Percentiles rank a stretch among this genome's conserved stretches.
Conservation (phyloP, 1,140 invertebrate species). For the Babylonia areolata region DNA sequence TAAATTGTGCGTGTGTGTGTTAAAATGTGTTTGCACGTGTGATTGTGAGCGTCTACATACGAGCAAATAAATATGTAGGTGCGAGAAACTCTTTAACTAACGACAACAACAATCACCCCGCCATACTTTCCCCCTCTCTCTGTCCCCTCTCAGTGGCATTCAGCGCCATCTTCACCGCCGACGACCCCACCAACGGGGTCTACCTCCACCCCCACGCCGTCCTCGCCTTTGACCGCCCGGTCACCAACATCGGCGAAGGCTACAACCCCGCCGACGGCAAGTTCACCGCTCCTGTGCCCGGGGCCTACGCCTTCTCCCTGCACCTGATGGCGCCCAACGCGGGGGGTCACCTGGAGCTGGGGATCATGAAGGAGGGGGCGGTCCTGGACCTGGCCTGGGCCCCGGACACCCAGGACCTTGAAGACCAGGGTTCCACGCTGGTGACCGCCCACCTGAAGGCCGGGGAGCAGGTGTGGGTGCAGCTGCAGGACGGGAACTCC, state of each 20-base stretch:
- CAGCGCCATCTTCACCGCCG: not conserved
- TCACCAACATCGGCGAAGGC: conserved; percentile 50
- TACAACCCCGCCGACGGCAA: conserved; percentile 46
- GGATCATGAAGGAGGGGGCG: not conserved
- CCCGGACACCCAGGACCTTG: not conserved
- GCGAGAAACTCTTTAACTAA: no score
- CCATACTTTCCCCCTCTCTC: no score
- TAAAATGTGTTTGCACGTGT: no score
- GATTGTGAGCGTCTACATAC: no score
- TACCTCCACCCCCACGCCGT: not conserved
- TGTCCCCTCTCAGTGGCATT: not conserved
- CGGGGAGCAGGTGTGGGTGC: conserved; percentile 29
- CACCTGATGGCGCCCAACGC: not conserved
- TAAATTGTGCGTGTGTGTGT: no score
- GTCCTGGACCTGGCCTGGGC: not conserved
- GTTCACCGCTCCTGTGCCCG: conserved; percentile 45
- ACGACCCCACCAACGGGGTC: not conserved
- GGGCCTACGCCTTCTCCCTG: conserved; percentile 43
- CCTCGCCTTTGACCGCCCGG: conserved; percentile 44
- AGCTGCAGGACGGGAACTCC: not conserved
- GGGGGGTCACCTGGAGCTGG: not conserved
- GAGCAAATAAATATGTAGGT: no score
- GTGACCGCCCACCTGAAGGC: not conserved
- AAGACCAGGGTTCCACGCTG: not conserved
- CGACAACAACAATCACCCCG: no score